Percentiles rank a stretch among this genome's conserved stretches.
Evolutionary conservation across 1,140 invertebrate species (phyloP).

Genomic region (Drosophila arawakana): DNA sequence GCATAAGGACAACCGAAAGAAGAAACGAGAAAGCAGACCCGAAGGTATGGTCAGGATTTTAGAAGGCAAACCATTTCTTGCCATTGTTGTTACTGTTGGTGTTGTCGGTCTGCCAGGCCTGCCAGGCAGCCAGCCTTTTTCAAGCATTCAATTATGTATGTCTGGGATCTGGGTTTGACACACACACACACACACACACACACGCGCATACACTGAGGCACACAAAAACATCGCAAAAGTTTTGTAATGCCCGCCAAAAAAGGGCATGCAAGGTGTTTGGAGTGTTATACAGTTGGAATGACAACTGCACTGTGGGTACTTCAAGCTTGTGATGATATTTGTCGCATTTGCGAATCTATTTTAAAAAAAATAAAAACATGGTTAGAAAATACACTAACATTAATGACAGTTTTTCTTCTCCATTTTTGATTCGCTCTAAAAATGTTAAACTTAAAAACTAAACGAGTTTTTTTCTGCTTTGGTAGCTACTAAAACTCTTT

Average conservation of each 20-base stretch:
- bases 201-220: constrained; percentile 28
- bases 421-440: too few species aligned
- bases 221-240: constrained; percentile 76
- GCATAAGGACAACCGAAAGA: too few species aligned
- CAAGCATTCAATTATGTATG: constrained; percentile 83
- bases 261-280: constrained; percentile 72
- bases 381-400: too few species aligned
- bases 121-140: constrained; percentile 71
- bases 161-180: constrained; percentile 78
- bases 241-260: constrained; percentile 79
- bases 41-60: constrained; percentile 68
- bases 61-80: constrained; percentile 56
- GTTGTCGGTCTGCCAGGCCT: constrained; percentile 25
- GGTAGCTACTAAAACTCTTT: too few species aligned
- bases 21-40: constrained; percentile 39
- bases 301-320: constrained; percentile 44
- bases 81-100: constrained; percentile 42
- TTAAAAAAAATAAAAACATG: not conserved
- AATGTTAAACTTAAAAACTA: too few species aligned
- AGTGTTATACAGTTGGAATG: constrained; percentile 51
- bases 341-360: constrained; percentile 9
- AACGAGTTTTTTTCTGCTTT: too few species aligned
- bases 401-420: too few species aligned
- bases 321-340: constrained; percentile 24
- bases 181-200: constrained; percentile 59